Evolutionary conservation across 2,888 invertebrate species (phyloP), one percentile per base, ranked within the genome.

Genomic region (Microctonus brassicae): DNA sequence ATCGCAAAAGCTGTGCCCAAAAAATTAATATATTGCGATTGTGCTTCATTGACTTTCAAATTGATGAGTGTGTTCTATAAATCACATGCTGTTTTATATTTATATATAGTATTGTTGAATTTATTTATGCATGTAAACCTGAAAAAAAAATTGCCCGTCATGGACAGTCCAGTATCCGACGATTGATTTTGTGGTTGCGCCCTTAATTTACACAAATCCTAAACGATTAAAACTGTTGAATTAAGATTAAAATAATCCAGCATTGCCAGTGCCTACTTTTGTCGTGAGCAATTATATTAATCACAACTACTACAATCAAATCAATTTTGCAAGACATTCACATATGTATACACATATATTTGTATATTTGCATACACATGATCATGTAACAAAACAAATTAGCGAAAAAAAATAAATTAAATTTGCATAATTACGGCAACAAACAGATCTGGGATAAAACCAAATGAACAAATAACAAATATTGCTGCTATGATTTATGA

Each of bases 141-240:
- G 65, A 20, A 53, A 55, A 70, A 66, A 22, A 13, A 47, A 55
- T n/a, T 66, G 66, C 71, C 72, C 72, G 67, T 64, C 76, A 73
- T 72, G 76, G 76, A 76, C 82, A 76, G 73, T 83, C 84, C 84
- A 83, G 79, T 80, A 81, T 83, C 77, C 78, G 80, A 77, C 75
- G 74, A 58, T 62, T 74, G 70, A 72, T 69, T 66, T 69, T 72
- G 58, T 70, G 58, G 34, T 52, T 68, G 52, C 63, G 53, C 67
- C 68, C 67, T 52, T 62, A 66, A 36, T 65, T 62, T 72, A 72
- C 72, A 72, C n/a, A 64, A 68, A 71, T 62, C 22, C 66, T 55
- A 66, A 62, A 66, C 62, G 42, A 53, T 61, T 55, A 60, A 24
- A 34, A 36, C 24, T 29, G 24, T 61, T 66, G 63, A 73, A 73